phyloP scores from a whole-genome alignment of 2,797 vertebrate genomes.

The Phyllotis vaccarum region DNA sequence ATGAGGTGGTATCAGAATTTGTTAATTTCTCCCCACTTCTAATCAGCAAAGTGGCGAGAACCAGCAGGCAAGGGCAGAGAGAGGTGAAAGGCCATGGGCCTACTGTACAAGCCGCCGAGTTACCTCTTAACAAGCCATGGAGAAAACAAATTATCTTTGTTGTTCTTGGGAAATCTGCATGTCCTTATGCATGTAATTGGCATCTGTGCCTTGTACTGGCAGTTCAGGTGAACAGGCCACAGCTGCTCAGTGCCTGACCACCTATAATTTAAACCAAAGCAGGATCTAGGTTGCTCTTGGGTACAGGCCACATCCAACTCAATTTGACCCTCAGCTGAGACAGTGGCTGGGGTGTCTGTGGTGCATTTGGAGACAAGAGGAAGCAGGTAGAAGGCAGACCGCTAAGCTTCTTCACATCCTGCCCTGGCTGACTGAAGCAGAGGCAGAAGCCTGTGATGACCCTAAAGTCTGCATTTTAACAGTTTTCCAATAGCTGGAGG shows the following conservation, averaged over 20 bases:
- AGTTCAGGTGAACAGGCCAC: conserved; percentile 87
- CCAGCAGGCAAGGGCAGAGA: conserved; percentile 75
- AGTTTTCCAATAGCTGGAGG: not conserved
- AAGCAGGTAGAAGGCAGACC: not conserved
- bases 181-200: conserved; percentile 89
- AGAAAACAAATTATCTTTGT: conserved; percentile 90
- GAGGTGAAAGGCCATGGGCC: conserved; percentile 86
- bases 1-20: not conserved
- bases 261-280: conserved; percentile 89
- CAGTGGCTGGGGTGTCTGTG: conserved; percentile 59
- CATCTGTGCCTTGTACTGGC: conserved; percentile 85
- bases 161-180: conserved; percentile 89
- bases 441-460: not conserved
- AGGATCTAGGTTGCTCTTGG: conserved; percentile 80
- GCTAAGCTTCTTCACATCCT: not conserved
- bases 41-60: conserved; percentile 77
- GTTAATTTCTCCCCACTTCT: conserved; percentile 69
- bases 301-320: conserved; percentile 85
- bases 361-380: not conserved
- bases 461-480: not conserved
- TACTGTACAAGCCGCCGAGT: conserved; percentile 86
- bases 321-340: conserved; percentile 84
- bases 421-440: not conserved
- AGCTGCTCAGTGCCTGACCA: conserved; percentile 76
- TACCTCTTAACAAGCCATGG: conserved; percentile 89